Percentiles rank a stretch among this genome's conserved stretches.
phyloP scores from a whole-genome alignment of 2,797 vertebrate genomes.

The Sarcoramphus papa region DNA sequence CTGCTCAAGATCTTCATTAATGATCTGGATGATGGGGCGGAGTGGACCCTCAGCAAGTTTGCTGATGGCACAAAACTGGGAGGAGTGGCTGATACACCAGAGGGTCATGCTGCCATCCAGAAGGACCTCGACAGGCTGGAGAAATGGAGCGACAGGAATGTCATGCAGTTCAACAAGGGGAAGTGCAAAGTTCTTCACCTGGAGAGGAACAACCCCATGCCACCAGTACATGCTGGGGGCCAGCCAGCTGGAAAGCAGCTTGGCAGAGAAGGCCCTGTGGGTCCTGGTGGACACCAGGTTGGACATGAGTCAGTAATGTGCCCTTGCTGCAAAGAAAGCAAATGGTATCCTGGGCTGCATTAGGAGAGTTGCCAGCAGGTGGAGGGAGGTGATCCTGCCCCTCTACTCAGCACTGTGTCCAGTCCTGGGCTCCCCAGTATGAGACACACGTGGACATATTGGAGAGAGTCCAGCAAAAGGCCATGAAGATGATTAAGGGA shows the following conservation, averaged over 20 bases:
- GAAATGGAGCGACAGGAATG: background rate
- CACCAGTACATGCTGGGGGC: background rate
- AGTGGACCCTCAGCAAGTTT: background rate
- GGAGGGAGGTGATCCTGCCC: background rate
- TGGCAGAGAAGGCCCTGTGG: background rate
- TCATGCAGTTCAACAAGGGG: background rate
- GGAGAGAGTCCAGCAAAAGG: background rate
- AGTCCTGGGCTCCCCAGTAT: background rate
- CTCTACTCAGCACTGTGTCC: background rate
- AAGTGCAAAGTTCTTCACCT: background rate
- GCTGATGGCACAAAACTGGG: background rate
- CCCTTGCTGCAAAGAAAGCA: background rate
- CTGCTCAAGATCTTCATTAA: background rate
- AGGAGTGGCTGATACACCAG: background rate
- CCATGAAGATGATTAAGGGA: background rate
- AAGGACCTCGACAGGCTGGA: background rate
- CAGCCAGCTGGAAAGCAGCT: background rate
- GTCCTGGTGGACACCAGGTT: background rate
- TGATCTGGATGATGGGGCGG: background rate
- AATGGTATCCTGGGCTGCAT: background rate
- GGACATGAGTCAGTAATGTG: background rate
- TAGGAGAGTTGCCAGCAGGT: background rate
- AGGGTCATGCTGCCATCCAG: background rate
- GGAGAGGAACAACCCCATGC: background rate
- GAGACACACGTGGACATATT: rapidly evolving